Conservation (phyloP, 2,797 vertebrate species). For the Alosa sapidissima region DNA sequence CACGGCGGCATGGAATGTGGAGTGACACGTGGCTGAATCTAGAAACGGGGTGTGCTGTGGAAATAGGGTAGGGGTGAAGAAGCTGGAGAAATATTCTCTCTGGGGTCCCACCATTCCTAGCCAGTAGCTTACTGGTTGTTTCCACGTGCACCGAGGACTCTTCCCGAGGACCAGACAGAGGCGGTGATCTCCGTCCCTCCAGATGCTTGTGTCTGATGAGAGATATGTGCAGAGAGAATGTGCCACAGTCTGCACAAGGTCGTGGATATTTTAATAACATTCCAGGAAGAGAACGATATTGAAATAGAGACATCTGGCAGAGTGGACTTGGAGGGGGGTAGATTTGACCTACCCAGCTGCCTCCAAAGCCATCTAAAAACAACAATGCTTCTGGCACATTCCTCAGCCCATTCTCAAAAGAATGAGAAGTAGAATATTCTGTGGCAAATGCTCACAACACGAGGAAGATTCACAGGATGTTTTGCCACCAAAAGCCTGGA, state of each 20-base stretch:
- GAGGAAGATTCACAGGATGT: not conserved
- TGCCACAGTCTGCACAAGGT: constrained; percentile 26
- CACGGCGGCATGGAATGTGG: not conserved
- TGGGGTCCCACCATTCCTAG: not conserved
- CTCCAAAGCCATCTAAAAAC: constrained; percentile 42
- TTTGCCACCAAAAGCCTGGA: not conserved
- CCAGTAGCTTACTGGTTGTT: not conserved
- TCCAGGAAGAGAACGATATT: constrained; percentile 30
- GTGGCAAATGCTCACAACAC: not conserved
- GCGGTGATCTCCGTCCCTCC: not conserved
- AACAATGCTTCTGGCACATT: constrained; percentile 46
- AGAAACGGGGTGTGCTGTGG: not conserved
- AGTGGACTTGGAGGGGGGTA: constrained; percentile 35
- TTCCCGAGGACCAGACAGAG: constrained; percentile 9
- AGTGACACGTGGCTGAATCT: not conserved
- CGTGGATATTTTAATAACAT: constrained; percentile 46
- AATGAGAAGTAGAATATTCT: not conserved
- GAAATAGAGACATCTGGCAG: constrained; percentile 33
- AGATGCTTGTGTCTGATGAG: not conserved
- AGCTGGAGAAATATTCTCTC: not conserved
- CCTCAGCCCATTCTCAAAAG: constrained; percentile 28
- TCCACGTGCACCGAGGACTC: constrained; percentile 1
- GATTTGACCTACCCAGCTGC: constrained; percentile 30
- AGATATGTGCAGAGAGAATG: not conserved
- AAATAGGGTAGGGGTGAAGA: not conserved